Evolutionary conservation across 2,113 vertebrate species (phyloP).

Genomic region (Ancistrus triradiatus): DNA sequence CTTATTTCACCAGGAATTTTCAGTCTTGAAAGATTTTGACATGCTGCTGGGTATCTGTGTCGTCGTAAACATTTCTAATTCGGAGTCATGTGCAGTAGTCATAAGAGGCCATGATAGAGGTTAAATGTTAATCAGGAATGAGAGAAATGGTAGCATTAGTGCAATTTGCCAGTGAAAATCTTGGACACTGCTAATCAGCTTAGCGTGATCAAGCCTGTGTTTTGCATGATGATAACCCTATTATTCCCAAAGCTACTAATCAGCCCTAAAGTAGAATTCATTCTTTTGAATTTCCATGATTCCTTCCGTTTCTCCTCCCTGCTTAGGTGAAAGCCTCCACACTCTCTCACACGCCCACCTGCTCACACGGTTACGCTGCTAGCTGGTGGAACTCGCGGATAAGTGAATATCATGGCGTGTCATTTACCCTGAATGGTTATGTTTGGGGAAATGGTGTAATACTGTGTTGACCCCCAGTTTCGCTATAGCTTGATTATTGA

Average conservation of each 20-base stretch:
- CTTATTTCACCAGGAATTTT: too few species aligned
- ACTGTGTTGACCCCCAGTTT: background rate
- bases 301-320: conserved; percentile 39
- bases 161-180: conserved; percentile 62
- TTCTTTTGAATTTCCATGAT: conserved; percentile 57
- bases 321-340: conserved; percentile 20
- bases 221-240: conserved; percentile 74
- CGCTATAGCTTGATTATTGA: background rate
- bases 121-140: conserved; percentile 73
- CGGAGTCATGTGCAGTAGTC: conserved; percentile 28
- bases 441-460: background rate
- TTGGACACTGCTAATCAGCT: conserved; percentile 66
- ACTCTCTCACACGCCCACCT: background rate
- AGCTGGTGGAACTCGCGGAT: too few species aligned
- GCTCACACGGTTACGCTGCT: background rate
- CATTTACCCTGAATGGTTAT: background rate
- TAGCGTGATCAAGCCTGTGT: conserved; percentile 62
- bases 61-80: conserved; percentile 54
- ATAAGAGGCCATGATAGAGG: conserved; percentile 48
- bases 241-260: conserved; percentile 69
- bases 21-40: too few species aligned
- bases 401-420: too few species aligned
- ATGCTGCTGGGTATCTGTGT: conserved; percentile 12
- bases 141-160: conserved; percentile 58
- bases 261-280: conserved; percentile 60